Base-by-base conservation (phyloP, 2,888 invertebrate genomes). In the Cheilosia vernalis region DNA sequence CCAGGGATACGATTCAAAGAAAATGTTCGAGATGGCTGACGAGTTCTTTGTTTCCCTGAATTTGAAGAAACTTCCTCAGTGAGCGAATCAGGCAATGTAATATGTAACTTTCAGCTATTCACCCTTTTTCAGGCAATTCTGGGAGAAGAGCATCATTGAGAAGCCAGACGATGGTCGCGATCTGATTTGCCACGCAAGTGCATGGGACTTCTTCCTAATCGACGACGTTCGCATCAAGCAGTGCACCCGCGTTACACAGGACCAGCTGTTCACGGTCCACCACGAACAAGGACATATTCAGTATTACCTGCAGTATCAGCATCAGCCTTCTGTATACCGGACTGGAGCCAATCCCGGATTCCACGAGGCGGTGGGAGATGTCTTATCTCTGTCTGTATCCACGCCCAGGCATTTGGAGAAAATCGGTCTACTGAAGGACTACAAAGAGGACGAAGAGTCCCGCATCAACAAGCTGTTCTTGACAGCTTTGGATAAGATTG, bases 41-140 rank as follows among this genome's bases (percentile, higher is more conserved):
- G 95, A 96, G 85, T 98, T 98, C 92, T 98, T 97, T 92, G 94
- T 94, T 55, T 97, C 97, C 0, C 92, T 98, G 87, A 97, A 97
- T 89, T 92, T 98, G 89, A 95, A 95, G 0, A 95, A 95, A 51
- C 95, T 98, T 95, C 96, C 97, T 37, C 83, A 89, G 91, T 91
- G 42, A 42, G 69, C 58, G n/a, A 2, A n/a, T 0, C 3, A 27
- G 30, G 1, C 17, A 2, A 7, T 7, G 30, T 21, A 10, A 21
- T 0, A 9, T 2, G 21, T 19, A 4, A 42, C 6, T 13, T n/a
- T 13, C 6, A 10, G n/a, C n/a, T 10, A 53, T n/a, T 53, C 2
- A 1, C 6, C 0, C 0, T 19, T 60, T 61, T 64, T 73, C 0
- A 0, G 94, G 95, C 87, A 92, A 93, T 98, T 98, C 92, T 98